Evolutionary conservation across 2,797 vertebrate species (phyloP).

Genomic region (Anableps anableps): DNA sequence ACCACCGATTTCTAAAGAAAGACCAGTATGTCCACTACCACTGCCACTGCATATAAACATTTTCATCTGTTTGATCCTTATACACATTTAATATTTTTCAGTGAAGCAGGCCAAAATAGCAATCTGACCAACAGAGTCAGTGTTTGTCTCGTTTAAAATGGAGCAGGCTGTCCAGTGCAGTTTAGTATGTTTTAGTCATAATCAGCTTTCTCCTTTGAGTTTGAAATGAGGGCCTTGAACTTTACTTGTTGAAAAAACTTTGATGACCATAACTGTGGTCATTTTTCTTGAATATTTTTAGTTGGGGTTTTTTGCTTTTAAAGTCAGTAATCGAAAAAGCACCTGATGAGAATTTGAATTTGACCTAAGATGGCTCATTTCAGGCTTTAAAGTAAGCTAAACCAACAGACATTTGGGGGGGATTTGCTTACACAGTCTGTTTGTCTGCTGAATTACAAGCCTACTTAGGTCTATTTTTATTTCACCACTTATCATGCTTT

Average conservation of each 20-base stretch:
- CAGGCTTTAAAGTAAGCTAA: conserved; percentile 37
- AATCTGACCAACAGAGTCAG: conserved; percentile 51
- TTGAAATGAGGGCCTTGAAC: conserved; percentile 12
- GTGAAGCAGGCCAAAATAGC: conserved; percentile 39
- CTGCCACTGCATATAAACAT: conserved; percentile 27
- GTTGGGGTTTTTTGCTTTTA: not conserved
- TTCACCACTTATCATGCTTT: conserved; percentile 34
- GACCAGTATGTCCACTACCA: conserved; percentile 21
- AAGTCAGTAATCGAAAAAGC: conserved; percentile 13
- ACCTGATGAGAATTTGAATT: not conserved
- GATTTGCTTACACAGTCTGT: conserved; percentile 29
- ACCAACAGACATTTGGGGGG: conserved; percentile 13
- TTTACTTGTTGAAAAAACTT: conserved; percentile 12
- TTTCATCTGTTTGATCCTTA: conserved; percentile 34
- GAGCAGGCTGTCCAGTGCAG: conserved; percentile 18
- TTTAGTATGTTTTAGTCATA: conserved; percentile 29
- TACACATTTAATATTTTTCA: conserved; percentile 57
- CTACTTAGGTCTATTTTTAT: conserved; percentile 34
- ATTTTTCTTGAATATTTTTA: conserved; percentile 7
- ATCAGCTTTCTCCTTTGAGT: conserved; percentile 11
- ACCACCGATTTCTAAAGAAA: conserved; percentile 22
- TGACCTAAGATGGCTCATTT: conserved; percentile 7
- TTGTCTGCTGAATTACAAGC: conserved; percentile 39
- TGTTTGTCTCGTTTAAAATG: conserved; percentile 34
- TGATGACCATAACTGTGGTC: conserved; percentile 5